Conservation (phyloP, 1,140 invertebrate genomes). For the Polypedilum vanderplanki region DNA sequence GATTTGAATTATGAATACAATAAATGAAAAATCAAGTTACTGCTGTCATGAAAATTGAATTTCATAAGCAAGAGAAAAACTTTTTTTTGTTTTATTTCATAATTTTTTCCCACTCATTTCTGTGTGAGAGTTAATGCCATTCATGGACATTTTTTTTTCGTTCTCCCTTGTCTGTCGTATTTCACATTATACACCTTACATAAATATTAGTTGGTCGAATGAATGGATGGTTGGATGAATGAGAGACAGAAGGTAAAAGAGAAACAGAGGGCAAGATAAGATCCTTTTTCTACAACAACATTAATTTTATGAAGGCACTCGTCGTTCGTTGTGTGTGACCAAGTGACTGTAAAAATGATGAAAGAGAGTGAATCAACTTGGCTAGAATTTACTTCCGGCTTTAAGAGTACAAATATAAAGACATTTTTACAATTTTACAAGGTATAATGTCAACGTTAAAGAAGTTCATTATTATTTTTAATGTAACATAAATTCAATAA, state of each 20-base stretch:
- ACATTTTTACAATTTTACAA: not conserved
- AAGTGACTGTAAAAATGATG: not conserved
- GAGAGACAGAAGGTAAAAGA: not conserved
- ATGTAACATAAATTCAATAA: not conserved
- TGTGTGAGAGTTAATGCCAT: not conserved
- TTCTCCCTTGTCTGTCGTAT: too few species aligned
- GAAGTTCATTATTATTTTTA: not conserved
- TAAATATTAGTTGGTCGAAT: not conserved
- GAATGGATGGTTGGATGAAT: not conserved
- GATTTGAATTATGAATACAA: conserved; percentile 13
- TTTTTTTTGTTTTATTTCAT: too few species aligned
- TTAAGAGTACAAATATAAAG: not conserved
- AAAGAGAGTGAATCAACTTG: not conserved
- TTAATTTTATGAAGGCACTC: not conserved
- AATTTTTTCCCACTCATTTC: too few species aligned
- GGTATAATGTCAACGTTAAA: not conserved
- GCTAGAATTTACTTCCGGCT: not conserved
- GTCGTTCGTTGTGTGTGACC: not conserved
- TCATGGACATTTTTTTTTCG: too few species aligned
- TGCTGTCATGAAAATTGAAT: not conserved
- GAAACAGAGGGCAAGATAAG: not conserved
- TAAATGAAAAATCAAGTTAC: not conserved
- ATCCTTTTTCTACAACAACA: not conserved
- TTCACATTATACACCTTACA: not conserved
- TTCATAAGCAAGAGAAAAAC: not conserved